Conservation (phyloP, 2,797 vertebrate species). For the Girardinus metallicus region DNA sequence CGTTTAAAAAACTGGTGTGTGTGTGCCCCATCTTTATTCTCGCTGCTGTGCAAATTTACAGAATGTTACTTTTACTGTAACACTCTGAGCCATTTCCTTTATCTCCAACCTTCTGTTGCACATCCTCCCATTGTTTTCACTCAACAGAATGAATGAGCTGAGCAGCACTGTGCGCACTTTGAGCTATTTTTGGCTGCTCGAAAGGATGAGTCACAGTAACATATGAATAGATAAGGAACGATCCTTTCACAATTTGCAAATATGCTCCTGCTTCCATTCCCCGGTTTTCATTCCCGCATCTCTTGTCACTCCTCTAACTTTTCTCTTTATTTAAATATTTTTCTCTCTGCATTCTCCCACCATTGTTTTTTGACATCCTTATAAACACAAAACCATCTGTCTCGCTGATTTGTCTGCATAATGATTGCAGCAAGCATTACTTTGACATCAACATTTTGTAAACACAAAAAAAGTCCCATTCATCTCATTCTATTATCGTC, state of each 20-base stretch:
- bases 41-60: not conserved
- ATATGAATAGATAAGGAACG: conserved; percentile 63
- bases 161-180: conserved; percentile 31
- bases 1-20: not conserved
- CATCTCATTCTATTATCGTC: conserved; percentile 54
- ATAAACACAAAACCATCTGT: conserved; percentile 30
- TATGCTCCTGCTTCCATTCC: conserved; percentile 31
- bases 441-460: conserved; percentile 50
- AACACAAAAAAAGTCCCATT: conserved; percentile 38
- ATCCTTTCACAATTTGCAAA: conserved; percentile 61
- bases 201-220: conserved; percentile 70
- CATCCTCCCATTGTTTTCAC: conserved; percentile 33
- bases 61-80: conserved; percentile 1
- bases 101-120: conserved; percentile 9
- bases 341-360: not conserved
- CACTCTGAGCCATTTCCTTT: not conserved
- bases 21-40: not conserved
- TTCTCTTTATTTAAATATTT: conserved; percentile 17
- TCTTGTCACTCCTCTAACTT: conserved; percentile 13
- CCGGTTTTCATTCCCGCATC: conserved; percentile 10
- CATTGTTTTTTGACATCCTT: conserved; percentile 18
- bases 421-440: conserved; percentile 50
- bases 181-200: conserved; percentile 65
- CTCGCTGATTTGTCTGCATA: conserved; percentile 49
- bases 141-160: conserved; percentile 43